phyloP scores from a whole-genome alignment of 2,113 vertebrate species.

The Atrichornis clamosus region DNA sequence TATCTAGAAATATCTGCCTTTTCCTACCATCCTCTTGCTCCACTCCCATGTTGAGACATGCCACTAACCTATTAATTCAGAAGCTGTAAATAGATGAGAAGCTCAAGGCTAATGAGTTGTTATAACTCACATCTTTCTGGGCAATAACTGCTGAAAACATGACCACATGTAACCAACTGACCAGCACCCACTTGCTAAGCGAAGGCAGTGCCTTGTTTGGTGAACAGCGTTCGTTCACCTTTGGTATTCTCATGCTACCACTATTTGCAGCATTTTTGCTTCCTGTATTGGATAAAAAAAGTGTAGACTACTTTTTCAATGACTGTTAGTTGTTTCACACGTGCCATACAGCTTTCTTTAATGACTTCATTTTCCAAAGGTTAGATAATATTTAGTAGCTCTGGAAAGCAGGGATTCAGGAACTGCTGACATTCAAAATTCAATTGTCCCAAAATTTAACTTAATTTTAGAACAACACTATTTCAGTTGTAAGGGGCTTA shows the following conservation, averaged over 20 bases:
- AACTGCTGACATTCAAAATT: not conserved
- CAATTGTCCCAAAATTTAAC: not conserved
- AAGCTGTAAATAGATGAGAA: not conserved
- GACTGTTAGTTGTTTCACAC: not conserved
- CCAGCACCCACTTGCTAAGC: rapidly evolving
- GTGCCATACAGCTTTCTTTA: not conserved
- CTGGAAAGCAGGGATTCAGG: not conserved
- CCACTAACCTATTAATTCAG: not conserved
- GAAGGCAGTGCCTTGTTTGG: not conserved
- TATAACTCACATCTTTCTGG: not conserved
- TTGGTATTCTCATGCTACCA: not conserved
- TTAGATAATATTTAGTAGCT: not conserved
- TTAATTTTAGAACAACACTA: not conserved
- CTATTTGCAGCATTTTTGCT: not conserved
- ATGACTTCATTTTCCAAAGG: not conserved
- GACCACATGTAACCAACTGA: rapidly evolving
- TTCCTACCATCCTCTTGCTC: not conserved
- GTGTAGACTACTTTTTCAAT: not conserved
- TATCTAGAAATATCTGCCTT: not conserved
- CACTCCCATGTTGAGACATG: not conserved
- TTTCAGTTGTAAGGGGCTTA: not conserved
- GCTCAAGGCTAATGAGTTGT: not conserved
- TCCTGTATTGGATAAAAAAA: not conserved
- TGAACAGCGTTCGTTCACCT: not conserved
- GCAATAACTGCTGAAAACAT: not conserved